Conservation (phyloP, 2,797 vertebrate genomes). For the Microchirus variegatus region DNA sequence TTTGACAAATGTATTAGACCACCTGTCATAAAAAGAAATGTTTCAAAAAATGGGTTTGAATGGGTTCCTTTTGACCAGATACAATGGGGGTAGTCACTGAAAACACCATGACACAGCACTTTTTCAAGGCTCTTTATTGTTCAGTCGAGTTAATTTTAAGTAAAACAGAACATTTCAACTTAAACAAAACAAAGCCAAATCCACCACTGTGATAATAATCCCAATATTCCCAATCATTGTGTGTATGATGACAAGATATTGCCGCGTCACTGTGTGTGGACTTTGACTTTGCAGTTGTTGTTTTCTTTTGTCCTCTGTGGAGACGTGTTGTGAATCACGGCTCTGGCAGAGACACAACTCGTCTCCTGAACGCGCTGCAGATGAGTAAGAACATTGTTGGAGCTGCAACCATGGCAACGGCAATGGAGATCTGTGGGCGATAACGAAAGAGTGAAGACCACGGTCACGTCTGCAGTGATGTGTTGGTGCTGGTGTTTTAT, state of each 20-base stretch:
- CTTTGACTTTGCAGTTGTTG: background rate
- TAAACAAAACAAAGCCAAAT: background rate
- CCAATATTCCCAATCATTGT: conserved; percentile 1
- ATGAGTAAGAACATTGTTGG: conserved; percentile 58
- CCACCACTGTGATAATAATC: background rate
- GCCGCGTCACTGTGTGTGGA: background rate
- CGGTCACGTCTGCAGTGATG: background rate
- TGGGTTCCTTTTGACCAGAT: too few relatives aligned
- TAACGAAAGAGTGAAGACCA: conserved; percentile 21
- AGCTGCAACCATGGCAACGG: conserved; percentile 63
- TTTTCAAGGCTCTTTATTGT: conserved; percentile 14
- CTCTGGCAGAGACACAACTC: conserved; percentile 23
- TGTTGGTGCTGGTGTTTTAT: background rate
- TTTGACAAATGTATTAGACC: too few relatives aligned
- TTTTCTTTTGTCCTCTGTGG: conserved; percentile 2
- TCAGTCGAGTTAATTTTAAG: background rate
- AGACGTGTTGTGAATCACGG: background rate
- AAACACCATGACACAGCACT: background rate
- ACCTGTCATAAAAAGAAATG: too few relatives aligned
- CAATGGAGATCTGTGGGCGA: conserved; percentile 62
- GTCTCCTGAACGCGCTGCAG: conserved; percentile 45
- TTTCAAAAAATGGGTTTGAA: too few relatives aligned
- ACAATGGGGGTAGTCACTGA: background rate
- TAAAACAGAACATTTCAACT: background rate
- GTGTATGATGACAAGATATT: background rate